phyloP scores from a whole-genome alignment of 2,888 invertebrate species.

The Ganaspis brasiliensis region DNA sequence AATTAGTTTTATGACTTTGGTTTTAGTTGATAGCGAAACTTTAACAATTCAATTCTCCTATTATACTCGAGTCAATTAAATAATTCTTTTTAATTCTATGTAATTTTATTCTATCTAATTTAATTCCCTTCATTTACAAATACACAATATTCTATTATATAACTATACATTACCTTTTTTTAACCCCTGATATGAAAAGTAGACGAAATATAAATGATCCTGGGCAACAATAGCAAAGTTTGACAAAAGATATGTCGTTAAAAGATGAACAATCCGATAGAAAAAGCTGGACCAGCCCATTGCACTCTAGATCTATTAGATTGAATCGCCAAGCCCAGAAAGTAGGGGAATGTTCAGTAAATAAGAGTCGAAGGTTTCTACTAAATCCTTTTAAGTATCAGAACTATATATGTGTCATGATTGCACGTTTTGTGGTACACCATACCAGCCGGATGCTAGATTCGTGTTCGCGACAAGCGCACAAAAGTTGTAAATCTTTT shows the following conservation, averaged over 20 bases:
- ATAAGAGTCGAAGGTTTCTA: slow-evolving; percentile 9
- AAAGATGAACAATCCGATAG: slow-evolving; percentile 5
- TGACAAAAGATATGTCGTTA: background rate
- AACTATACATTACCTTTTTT: too few relatives aligned
- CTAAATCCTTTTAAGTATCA: slow-evolving; percentile 37
- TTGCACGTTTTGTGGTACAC: slow-evolving; percentile 12
- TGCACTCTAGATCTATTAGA: slow-evolving; percentile 13
- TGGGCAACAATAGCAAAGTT: background rate
- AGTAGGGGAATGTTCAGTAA: slow-evolving; percentile 13
- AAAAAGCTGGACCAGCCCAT: background rate
- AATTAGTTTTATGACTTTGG: too few relatives aligned
- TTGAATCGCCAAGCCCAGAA: background rate
- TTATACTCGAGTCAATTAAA: too few relatives aligned
- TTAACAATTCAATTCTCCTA: too few relatives aligned
- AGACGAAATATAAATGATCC: too few relatives aligned
- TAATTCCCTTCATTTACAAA: too few relatives aligned
- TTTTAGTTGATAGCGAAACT: too few relatives aligned
- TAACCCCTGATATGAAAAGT: too few relatives aligned
- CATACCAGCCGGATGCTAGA: slow-evolving; percentile 15
- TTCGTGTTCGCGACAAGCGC: slow-evolving; percentile 21
- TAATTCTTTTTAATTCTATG: too few relatives aligned
- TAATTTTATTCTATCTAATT: too few relatives aligned
- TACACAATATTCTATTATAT: too few relatives aligned
- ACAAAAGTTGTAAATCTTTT: slow-evolving; percentile 37
- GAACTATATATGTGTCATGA: slow-evolving; percentile 19